phyloP scores from a whole-genome alignment of 1,140 invertebrate genomes.

The Orius insidiosus region DNA sequence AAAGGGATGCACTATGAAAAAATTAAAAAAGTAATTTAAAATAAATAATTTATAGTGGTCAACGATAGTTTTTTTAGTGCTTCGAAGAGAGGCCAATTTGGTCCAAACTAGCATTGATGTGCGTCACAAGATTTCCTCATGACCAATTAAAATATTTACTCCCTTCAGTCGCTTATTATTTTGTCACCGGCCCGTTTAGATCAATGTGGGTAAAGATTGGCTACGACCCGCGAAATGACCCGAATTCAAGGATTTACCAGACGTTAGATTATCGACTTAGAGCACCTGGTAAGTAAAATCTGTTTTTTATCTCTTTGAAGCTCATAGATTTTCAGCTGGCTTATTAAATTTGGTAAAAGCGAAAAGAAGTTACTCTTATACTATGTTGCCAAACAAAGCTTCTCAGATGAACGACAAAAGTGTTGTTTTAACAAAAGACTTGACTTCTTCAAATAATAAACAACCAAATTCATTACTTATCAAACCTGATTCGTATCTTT shows the following conservation, averaged over 20 bases:
- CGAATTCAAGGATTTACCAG: constrained; percentile 63
- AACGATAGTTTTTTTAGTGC: constrained; percentile 23
- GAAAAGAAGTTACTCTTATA: constrained; percentile 34
- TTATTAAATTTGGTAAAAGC: constrained; percentile 33
- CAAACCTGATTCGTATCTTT: constrained; percentile 30
- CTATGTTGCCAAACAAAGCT: constrained; percentile 33
- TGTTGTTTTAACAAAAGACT: constrained; percentile 25
- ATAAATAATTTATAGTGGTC: not conserved
- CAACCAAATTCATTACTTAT: constrained; percentile 18
- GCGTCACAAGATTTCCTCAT: constrained; percentile 38
- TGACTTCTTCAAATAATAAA: not conserved
- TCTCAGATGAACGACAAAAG: constrained; percentile 27
- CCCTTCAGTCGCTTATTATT: constrained; percentile 68
- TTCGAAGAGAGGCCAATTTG: constrained; percentile 71
- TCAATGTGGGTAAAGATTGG: constrained; percentile 68
- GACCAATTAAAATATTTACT: constrained; percentile 59
- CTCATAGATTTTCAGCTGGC: constrained; percentile 28
- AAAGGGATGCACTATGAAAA: constrained; percentile 28
- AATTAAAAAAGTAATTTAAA: constrained; percentile 28
- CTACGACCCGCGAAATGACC: constrained; percentile 70
- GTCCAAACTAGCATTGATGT: constrained; percentile 57
- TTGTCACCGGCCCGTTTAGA: constrained; percentile 73
- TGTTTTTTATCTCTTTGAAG: constrained; percentile 5
- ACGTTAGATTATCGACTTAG: constrained; percentile 69
- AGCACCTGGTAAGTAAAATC: constrained; percentile 33